Conservation (phyloP, 2,888 invertebrate species). For the Folsomia candida region DNA sequence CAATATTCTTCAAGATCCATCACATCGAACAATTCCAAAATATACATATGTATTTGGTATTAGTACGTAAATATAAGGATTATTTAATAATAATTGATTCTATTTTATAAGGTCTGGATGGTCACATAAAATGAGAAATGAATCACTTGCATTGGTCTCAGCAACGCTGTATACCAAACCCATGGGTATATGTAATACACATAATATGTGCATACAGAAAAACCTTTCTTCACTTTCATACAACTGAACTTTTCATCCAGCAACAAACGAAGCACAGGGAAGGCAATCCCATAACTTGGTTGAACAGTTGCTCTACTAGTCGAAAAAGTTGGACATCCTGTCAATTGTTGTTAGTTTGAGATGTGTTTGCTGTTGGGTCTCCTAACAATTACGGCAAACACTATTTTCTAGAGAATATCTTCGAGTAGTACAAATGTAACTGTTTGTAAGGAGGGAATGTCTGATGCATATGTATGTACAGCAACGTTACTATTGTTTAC, state of each 20-base stretch:
- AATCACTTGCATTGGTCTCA: background rate
- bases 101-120: no score
- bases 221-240: no score
- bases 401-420: background rate
- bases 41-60: no score
- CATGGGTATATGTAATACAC: no score
- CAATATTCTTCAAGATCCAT: no score
- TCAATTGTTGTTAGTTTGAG: conserved; percentile 25
- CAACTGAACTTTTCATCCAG: background rate
- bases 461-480: no score
- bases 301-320: background rate
- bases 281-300: background rate
- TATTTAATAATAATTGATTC: background rate
- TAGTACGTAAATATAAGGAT: no score
- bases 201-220: no score
- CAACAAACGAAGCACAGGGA: background rate
- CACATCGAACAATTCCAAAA: no score
- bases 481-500: no score
- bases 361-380: background rate
- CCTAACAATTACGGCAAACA: background rate
- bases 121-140: conserved; percentile 12
- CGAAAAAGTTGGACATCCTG: conserved; percentile 28
- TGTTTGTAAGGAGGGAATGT: no score
- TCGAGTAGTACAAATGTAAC: no score
- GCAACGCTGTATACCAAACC: conserved; percentile 2